Conservation (phyloP, 1,140 invertebrate species). For the Lamellibrachia luymesi region DNA sequence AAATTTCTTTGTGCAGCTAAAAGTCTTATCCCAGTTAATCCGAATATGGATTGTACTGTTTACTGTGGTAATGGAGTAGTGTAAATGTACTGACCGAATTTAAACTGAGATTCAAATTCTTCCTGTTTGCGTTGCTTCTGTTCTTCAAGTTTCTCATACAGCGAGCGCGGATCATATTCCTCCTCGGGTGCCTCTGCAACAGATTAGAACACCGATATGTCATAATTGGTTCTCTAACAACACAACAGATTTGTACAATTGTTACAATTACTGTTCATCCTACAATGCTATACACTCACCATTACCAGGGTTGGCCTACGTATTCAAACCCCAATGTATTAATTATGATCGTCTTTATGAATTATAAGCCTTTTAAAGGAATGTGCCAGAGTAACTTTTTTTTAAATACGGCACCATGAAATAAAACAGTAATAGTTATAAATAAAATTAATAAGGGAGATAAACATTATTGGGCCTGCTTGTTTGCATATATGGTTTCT, state of each 20-base stretch:
- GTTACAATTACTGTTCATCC: no score
- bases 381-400: neutral
- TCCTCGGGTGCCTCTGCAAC: constrained; percentile 80
- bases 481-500: no score
- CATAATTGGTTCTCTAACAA: no score
- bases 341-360: no score
- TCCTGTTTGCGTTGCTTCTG: constrained; percentile 86
- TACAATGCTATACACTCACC: no score
- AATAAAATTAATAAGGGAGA: no score
- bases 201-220: constrained; percentile 12
- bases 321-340: no score
- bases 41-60: neutral
- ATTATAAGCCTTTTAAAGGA: neutral
- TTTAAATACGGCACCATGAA: neutral
- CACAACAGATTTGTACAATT: no score
- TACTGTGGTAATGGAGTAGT: neutral
- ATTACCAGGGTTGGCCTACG: no score
- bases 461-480: no score
- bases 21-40: neutral
- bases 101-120: constrained; percentile 92
- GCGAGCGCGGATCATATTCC: constrained; percentile 70
- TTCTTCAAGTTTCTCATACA: constrained; percentile 87
- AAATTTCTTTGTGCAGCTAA: neutral
- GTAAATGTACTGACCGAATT: constrained; percentile 71
- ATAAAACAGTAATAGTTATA: neutral